These are phyloP conservation scores for Marmota flaviventris DNA, from an alignment of 2,113 vertebrate genomes.

Conservation along the genomic window DNA sequence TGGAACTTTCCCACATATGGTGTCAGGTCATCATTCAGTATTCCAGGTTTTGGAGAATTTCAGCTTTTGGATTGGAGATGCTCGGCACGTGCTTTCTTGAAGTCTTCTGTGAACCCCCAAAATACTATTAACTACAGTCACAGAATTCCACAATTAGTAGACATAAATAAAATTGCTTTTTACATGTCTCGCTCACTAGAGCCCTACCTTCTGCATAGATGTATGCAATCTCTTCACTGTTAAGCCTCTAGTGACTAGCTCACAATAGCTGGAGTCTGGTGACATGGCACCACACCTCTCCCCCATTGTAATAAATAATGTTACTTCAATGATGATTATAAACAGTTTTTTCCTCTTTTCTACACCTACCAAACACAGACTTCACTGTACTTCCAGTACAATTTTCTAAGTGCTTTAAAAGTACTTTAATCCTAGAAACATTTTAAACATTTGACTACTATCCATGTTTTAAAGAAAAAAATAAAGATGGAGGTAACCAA, in stretches of 20 bases:
- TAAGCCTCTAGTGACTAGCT: neutral
- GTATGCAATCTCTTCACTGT: neutral
- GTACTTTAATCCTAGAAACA: neutral
- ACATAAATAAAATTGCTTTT: neutral
- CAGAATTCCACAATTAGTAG: neutral
- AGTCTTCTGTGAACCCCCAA: neutral
- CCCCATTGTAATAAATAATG: neutral
- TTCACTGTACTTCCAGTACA: neutral
- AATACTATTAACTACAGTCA: neutral
- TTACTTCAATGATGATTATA: neutral
- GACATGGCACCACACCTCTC: neutral
- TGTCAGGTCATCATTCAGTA: neutral
- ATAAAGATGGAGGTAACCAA: slow-evolving; percentile 20
- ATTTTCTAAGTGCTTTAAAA: slow-evolving; percentile 22
- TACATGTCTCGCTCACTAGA: neutral
- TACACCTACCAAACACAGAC: neutral
- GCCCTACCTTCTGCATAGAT: neutral
- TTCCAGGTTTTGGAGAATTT: neutral
- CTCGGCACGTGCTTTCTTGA: neutral
- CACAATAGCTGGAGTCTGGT: neutral
- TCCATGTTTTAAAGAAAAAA: neutral
- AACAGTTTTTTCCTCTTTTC: neutral
- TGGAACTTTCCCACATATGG: neutral
- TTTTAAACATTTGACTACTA: neutral
- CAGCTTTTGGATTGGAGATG: neutral